Percentiles rank a stretch among this genome's conserved stretches.
Evolutionary conservation across 2,113 vertebrate genomes (phyloP).

Genomic region (Rhizomys pruinosus): DNA sequence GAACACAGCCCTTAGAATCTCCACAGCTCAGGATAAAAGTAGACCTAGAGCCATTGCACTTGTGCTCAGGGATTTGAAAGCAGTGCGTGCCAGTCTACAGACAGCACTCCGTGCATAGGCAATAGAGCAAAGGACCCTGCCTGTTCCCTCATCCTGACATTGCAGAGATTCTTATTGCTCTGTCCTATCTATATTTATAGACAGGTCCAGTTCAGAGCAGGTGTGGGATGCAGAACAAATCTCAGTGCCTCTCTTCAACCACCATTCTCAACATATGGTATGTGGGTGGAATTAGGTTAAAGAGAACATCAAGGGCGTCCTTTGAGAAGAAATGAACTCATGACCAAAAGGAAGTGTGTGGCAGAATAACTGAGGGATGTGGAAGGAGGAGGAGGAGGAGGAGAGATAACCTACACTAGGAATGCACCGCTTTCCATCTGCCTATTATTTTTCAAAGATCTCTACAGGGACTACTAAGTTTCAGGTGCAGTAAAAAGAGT

Average conservation of each 20-base stretch:
- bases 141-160: constrained; percentile 45
- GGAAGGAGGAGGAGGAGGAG: neutral
- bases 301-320: constrained; percentile 65
- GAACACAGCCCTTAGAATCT: neutral
- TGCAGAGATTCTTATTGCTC: constrained; percentile 53
- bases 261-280: constrained; percentile 37
- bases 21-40: neutral
- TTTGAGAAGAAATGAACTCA: constrained; percentile 57
- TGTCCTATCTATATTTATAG: constrained; percentile 31
- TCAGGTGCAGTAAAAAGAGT: neutral
- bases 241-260: neutral
- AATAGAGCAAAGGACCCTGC: neutral
- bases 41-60: neutral
- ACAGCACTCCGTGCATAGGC: neutral
- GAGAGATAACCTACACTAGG: neutral
- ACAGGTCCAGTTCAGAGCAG: constrained; percentile 54
- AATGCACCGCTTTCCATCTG: constrained; percentile 58
- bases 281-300: constrained; percentile 71
- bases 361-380: constrained; percentile 18
- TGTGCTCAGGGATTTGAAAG: neutral
- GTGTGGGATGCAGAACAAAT: constrained; percentile 61
- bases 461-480: constrained; percentile 42
- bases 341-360: neutral
- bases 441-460: constrained; percentile 53
- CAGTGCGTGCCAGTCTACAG: neutral